Evolutionary conservation across 2,797 vertebrate species (phyloP).

Genomic region (Bradypus variegatus): DNA sequence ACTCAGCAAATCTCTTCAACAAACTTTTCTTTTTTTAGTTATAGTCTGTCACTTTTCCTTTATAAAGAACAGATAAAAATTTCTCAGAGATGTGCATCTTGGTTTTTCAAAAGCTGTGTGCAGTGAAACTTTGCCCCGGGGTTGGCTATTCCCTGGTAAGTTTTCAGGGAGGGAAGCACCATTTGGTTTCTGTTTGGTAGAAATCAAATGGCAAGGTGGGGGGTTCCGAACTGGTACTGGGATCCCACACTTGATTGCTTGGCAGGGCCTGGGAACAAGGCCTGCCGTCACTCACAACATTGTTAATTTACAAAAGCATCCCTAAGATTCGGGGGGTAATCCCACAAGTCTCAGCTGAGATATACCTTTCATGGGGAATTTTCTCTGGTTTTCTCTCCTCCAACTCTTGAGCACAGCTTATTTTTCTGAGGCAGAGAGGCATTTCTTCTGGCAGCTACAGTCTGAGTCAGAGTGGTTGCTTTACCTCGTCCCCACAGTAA

Average conservation of each 20-base stretch:
- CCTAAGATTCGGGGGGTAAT: neutral
- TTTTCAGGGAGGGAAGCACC: neutral
- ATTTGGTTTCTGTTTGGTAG: constrained; percentile 47
- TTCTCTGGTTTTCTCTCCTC: neutral
- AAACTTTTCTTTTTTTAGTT: neutral
- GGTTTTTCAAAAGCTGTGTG: neutral
- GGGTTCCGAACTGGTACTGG: neutral
- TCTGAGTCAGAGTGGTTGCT: neutral
- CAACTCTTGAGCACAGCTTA: neutral
- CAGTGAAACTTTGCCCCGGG: neutral
- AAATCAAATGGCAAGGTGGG: neutral
- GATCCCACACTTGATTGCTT: neutral
- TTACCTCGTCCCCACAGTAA: neutral
- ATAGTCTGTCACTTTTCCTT: neutral
- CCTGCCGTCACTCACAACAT: neutral
- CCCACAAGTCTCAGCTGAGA: neutral
- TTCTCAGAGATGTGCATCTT: neutral
- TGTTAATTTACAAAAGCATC: neutral
- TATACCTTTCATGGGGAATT: neutral
- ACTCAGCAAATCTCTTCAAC: neutral
- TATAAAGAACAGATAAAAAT: neutral
- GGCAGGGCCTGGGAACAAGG: neutral
- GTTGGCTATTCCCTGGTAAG: neutral
- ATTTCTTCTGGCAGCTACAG: neutral
- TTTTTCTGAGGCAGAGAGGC: neutral